Base-by-base conservation (phyloP, 1,140 invertebrate genomes). In the Trichogramma pretiosum region DNA sequence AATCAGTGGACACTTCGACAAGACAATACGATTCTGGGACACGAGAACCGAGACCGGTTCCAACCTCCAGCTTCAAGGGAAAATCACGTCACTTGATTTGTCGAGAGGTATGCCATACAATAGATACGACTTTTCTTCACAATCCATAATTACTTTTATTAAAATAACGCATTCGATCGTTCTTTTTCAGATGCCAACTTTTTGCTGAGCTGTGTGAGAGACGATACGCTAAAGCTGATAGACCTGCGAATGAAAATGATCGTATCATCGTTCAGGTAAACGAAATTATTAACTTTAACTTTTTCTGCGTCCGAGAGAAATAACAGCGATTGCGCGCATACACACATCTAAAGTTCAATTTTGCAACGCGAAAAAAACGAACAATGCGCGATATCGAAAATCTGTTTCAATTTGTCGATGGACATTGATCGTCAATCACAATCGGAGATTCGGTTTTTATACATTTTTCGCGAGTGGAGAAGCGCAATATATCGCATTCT, bases 1-100 rank as follows among this genome's bases (percentile, higher is more conserved):
- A 51, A 93, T 98, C 50, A 96, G 93, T 57, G 93, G 93, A 13
- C 95, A 99, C 75, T 97, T 92, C 71, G 95, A 99, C 73, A 97
- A 96, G 69, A 84, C 82, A 56, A 89, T 98, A 58, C 77, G 94
- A 30, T 97, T 98, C 69, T 98, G 94, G 93, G 95, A 99, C 62
- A 85, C 84, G 49, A 78, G 93, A 58, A 84, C 83, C 2, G 84
- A 87, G 56, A 79, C 78, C 48, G 82, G 79, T 49, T 78, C 82
- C 30, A 85, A 90, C 63, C 86, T 98, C 49, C 62, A 86, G 33
- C 75, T 98, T 17, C 85, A 91, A 63, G 93, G 90, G 34, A 93
- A 92, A 78, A 85, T 98, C 33, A 98, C 94, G 5, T 98, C 94
- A 8, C 74, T 99, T 46, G 90, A 93, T 73, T 72, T 98, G 42